Evolutionary conservation across 2,797 vertebrate species (phyloP).

Genomic region (Pyrocephalus nanus): DNA sequence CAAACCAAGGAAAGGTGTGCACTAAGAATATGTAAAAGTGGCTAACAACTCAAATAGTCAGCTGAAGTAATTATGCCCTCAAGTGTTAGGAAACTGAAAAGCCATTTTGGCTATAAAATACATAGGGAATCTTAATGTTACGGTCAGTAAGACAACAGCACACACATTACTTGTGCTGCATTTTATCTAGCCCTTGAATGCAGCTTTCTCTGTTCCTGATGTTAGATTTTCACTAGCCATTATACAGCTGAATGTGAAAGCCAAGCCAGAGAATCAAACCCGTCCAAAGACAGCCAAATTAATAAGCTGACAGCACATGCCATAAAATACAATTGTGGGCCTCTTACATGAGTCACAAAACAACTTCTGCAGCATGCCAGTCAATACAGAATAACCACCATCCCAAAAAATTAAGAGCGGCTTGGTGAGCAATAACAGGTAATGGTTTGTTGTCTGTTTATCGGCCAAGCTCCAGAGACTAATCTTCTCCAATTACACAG

Average conservation of each 20-base stretch:
- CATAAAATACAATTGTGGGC: neutral
- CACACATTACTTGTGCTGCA: neutral
- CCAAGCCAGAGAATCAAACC: neutral
- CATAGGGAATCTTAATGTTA: neutral
- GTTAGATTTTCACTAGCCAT: neutral
- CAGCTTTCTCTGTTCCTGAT: neutral
- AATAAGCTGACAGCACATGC: neutral
- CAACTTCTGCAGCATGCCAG: constrained; percentile 52
- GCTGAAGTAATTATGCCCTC: constrained; percentile 32
- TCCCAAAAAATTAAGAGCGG: neutral
- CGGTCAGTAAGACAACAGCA: neutral
- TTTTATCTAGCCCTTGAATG: neutral
- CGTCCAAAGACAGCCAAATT: neutral
- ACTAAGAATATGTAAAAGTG: neutral
- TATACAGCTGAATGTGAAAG: neutral
- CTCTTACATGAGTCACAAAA: constrained; percentile 13
- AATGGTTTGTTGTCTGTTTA: neutral
- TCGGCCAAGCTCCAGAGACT: neutral
- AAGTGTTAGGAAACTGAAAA: constrained; percentile 46
- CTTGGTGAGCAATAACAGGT: constrained; percentile 15
- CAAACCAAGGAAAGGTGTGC: neutral
- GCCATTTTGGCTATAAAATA: constrained; percentile 9
- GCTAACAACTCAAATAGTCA: constrained; percentile 14
- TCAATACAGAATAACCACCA: constrained; percentile 2
- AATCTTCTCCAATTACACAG: neutral